Evolutionary conservation across 2,888 invertebrate species (phyloP), one percentile per base, ranked within the genome.

Genomic region (Pandemis corylana): DNA sequence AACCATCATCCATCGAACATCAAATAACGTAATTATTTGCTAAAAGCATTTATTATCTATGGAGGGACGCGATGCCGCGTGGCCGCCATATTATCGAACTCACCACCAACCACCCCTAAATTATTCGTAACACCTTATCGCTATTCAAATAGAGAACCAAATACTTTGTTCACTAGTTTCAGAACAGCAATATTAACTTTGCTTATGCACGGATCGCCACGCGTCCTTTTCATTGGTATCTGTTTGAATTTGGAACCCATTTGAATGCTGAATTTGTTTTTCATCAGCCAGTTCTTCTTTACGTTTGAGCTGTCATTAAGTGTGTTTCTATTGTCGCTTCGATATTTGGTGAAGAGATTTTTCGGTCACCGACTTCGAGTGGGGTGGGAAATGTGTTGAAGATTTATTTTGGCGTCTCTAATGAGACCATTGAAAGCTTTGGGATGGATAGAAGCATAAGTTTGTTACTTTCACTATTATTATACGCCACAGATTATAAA

Each of bases 11-110:
- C 90, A 84, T 92, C 91, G 88, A 90, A 92, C 91, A 93, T 93
- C 93, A 93, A 94, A 93, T 88, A 93, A 90, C 87, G 92, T 90
- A 91, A 92, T 92, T 93, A 94, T 93, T 94, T 93, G 93, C 89
- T 87, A 86, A 93, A 93, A 91, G 91, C 89, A 93, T 94, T 93
- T 93, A 90, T 90, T 92, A 90, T 92, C 91, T 88, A 89, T 85
- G 84, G 88, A 87, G 87, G 89, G 89, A 89, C 87, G 91, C 89
- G 83, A 83, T 78, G 90, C 87, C 91, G 89, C 90, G 91, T 91
- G 93, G 86, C 87, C 2, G 78, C 83, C 83, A 84, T 85, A 84
- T 76, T 79, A 79, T 75, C 76, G 78, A 68, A 67, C 63, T 20
- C 66, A 78, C 78, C 75, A 79, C 78, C 71, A 71, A 76, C 79